A percentile compares a stretch with the other conserved stretches of the same genome.
Evolutionary conservation across 2,888 invertebrate species (phyloP).

Genomic region (Dusona sp.): DNA sequence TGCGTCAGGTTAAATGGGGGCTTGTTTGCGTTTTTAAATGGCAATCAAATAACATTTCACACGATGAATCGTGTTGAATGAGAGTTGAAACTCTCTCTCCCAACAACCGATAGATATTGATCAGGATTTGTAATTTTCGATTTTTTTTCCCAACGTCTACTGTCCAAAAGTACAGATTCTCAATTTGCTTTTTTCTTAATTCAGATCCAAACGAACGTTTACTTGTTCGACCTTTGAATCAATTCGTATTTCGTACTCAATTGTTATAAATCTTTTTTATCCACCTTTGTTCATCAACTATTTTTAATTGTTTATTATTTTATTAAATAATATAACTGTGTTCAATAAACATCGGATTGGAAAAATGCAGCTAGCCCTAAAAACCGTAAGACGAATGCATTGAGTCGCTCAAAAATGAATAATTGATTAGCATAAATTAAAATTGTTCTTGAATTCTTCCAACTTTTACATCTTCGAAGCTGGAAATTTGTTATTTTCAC

Average conservation of each 20-base stretch:
- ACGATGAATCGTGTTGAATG: too few species aligned
- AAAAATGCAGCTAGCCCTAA: not conserved
- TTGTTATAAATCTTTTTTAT: not conserved
- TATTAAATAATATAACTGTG: not conserved
- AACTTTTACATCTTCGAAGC: not conserved
- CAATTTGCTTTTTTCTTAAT: too few species aligned
- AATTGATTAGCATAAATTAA: not conserved
- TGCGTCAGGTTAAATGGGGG: not conserved
- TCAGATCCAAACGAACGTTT: not conserved
- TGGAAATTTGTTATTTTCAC: not conserved
- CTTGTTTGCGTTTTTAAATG: conserved; percentile 6
- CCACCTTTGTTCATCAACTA: not conserved
- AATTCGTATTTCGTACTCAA: not conserved
- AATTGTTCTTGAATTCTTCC: not conserved
- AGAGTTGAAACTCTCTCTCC: not conserved
- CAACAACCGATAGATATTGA: not conserved
- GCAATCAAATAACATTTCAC: not conserved
- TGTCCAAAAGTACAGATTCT: not conserved
- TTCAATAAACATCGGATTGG: not conserved
- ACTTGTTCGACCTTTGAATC: not conserved
- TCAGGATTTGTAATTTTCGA: not conserved
- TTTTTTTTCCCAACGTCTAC: not conserved
- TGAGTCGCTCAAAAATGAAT: not conserved
- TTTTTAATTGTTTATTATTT: not conserved
- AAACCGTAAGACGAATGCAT: not conserved